These are phyloP conservation scores for Sparidentex hasta DNA, from an alignment of 2,797 vertebrate species.

Conservation along the genomic window DNA sequence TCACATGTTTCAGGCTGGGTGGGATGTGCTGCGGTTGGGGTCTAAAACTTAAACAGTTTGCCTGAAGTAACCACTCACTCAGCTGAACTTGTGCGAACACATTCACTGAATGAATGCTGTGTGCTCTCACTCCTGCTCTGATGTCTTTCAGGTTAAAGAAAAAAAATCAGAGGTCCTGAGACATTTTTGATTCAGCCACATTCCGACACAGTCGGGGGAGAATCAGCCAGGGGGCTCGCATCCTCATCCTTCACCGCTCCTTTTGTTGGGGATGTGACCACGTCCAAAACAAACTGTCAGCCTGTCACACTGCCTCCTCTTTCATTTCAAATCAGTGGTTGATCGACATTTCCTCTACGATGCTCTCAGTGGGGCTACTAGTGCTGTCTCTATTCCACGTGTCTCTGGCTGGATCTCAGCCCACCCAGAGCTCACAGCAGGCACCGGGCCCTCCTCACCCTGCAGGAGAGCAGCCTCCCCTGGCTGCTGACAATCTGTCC, in stretches of 20 bases:
- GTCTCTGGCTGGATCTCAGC: conserved; percentile 55
- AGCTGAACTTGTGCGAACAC: not conserved
- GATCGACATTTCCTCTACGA: conserved; percentile 52
- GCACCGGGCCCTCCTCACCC: conserved; percentile 47
- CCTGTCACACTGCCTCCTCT: conserved; percentile 23
- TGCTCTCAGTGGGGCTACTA: conserved; percentile 60
- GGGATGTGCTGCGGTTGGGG: conserved; percentile 9
- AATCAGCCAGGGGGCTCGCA: conserved; percentile 5
- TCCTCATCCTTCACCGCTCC: not conserved
- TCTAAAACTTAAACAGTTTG: not conserved
- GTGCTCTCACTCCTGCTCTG: conserved; percentile 1
- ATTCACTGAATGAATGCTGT: not conserved
- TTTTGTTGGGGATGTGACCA: conserved; percentile 32
- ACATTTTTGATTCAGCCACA: not conserved
- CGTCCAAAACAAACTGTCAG: conserved; percentile 11
- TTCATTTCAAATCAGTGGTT: not conserved
- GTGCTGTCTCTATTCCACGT: conserved; percentile 62
- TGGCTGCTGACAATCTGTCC: conserved; percentile 75
- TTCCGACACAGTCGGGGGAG: conserved; percentile 13
- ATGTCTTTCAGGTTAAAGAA: conserved; percentile 66
- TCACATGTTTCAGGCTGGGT: conserved; percentile 45
- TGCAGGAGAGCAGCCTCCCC: conserved; percentile 60
- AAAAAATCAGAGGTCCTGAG: not conserved
- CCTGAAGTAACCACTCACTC: not conserved
- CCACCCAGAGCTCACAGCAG: conserved; percentile 51